phyloP scores from a whole-genome alignment of 1,140 invertebrate genomes.

The Helicoverpa zea region DNA sequence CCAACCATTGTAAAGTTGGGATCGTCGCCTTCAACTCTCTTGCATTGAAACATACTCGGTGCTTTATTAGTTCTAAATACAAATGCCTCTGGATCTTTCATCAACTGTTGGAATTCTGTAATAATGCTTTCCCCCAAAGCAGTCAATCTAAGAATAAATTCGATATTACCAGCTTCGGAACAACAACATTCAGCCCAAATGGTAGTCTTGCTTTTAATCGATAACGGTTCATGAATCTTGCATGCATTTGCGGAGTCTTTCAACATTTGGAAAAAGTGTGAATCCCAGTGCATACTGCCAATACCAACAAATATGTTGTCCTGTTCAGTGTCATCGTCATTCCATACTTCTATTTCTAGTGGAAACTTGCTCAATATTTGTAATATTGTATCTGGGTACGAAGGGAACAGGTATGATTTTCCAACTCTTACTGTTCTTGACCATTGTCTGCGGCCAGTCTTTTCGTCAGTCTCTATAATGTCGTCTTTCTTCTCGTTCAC shows the following conservation, averaged over 20 bases:
- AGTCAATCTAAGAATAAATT: conserved; percentile 76
- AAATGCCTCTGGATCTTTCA: conserved; percentile 78
- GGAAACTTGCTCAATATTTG: conserved; percentile 79
- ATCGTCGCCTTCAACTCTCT: conserved; percentile 76
- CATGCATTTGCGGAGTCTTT: conserved; percentile 73
- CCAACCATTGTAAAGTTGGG: conserved; percentile 82
- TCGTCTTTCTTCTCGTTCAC: conserved; percentile 73
- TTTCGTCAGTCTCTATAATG: conserved; percentile 73
- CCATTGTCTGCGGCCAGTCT: conserved; percentile 72
- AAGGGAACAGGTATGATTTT: conserved; percentile 80
- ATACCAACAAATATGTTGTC: conserved; percentile 80
- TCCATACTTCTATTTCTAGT: conserved; percentile 81
- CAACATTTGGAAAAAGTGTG: conserved; percentile 76
- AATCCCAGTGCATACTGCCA: conserved; percentile 79
- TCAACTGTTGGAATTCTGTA: conserved; percentile 81
- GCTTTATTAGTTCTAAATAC: conserved; percentile 82
- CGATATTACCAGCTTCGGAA: conserved; percentile 72
- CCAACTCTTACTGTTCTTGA: conserved; percentile 78
- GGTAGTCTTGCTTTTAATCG: conserved; percentile 71
- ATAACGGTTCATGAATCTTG: conserved; percentile 72
- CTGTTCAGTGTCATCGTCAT: conserved; percentile 77
- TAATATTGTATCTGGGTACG: conserved; percentile 78
- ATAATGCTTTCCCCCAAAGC: conserved; percentile 78
- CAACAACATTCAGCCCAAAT: conserved; percentile 77
- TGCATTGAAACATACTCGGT: conserved; percentile 81